Evolutionary conservation across 1,140 invertebrate species (phyloP).

Genomic region (Cyphomyrmex costatus): DNA sequence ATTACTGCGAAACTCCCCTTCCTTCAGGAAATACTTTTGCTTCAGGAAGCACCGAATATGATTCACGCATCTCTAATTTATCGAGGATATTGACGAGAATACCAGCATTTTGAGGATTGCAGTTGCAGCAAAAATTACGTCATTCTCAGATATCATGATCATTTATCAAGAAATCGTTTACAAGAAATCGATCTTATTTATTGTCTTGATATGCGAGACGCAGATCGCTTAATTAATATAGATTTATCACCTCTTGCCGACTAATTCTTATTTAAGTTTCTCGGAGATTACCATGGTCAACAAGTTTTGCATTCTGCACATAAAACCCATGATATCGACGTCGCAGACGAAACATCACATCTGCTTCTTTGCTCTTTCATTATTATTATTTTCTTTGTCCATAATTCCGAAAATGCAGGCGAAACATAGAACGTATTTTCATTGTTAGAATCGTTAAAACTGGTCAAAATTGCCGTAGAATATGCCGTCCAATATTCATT

Average conservation of each 20-base stretch:
- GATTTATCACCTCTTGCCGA: conserved; percentile 83
- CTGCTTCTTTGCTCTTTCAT: neutral
- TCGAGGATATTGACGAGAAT: conserved; percentile 84
- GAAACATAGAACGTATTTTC: neutral
- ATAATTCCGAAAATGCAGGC: neutral
- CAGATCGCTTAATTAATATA: conserved; percentile 11
- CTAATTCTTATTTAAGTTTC: conserved; percentile 84
- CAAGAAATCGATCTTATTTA: conserved; percentile 11
- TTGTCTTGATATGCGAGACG: neutral
- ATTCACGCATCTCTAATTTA: conserved; percentile 79
- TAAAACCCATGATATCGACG: conserved; percentile 76
- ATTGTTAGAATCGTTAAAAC: no score
- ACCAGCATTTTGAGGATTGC: no score
- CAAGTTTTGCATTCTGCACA: conserved; percentile 82
- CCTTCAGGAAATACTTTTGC: conserved; percentile 82
- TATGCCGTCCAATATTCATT: no score
- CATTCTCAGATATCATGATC: conserved; percentile 85
- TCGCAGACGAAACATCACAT: conserved; percentile 83
- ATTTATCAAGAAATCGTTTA: conserved; percentile 84
- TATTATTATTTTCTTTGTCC: neutral
- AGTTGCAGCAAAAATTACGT: conserved; percentile 84
- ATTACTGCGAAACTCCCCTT: conserved; percentile 79
- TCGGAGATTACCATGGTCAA: conserved; percentile 80
- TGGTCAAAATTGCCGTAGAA: neutral
- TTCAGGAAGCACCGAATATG: conserved; percentile 81